Evolutionary conservation across 2,797 vertebrate genomes (phyloP).

Genomic region (Acanthis flammea): DNA sequence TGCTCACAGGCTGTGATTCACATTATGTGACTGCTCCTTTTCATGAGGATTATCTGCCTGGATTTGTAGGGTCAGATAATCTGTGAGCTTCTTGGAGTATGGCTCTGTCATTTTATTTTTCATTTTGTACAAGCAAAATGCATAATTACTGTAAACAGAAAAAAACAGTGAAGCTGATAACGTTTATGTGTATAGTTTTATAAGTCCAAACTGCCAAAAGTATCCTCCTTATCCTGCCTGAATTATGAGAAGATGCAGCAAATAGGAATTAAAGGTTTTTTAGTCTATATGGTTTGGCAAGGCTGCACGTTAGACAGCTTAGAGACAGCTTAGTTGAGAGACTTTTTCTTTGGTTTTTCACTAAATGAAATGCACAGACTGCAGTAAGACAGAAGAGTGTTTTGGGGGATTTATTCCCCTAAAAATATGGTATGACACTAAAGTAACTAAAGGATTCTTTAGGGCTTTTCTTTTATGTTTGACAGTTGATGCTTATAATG

Average conservation of each 20-base stretch:
- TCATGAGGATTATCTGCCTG: not conserved
- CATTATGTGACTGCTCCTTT: not conserved
- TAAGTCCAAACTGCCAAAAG: not conserved
- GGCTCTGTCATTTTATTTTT: not conserved
- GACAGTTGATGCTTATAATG: not conserved
- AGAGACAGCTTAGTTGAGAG: not conserved
- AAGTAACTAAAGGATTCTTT: not conserved
- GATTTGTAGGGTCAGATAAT: not conserved
- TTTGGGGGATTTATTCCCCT: not conserved
- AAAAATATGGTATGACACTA: not conserved
- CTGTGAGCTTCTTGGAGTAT: not conserved
- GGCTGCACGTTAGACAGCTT: not conserved
- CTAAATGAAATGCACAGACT: not conserved
- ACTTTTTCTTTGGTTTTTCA: not conserved
- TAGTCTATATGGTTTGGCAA: not conserved
- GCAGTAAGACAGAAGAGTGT: not conserved
- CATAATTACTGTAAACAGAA: not conserved
- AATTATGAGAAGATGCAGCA: not conserved
- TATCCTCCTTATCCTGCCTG: not conserved
- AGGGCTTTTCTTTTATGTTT: not conserved
- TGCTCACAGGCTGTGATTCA: not conserved
- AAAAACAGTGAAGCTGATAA: not conserved
- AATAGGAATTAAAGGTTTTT: not conserved
- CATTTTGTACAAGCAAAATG: not conserved
- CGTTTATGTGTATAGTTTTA: not conserved